Conservation (phyloP, 2,888 invertebrate species). For the Aphidoletes aphidimyza region DNA sequence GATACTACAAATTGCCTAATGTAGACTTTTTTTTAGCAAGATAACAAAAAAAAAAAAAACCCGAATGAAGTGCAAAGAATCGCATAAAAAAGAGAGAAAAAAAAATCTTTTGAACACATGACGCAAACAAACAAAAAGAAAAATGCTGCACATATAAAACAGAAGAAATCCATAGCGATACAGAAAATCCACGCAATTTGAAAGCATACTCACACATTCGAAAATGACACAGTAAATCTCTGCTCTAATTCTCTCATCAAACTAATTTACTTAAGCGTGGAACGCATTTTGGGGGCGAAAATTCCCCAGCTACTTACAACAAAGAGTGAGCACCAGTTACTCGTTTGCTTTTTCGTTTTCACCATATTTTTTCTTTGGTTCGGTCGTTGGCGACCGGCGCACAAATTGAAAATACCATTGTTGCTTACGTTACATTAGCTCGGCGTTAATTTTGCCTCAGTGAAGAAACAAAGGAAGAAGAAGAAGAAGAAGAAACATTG, state of each 20-base stretch:
- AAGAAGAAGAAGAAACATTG: too few species aligned
- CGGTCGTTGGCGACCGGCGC: not conserved
- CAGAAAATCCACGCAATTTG: not conserved
- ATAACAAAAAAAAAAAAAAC: not conserved
- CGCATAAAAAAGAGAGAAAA: not conserved
- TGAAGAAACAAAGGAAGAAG: not conserved
- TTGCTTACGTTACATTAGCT: not conserved
- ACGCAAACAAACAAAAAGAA: not conserved
- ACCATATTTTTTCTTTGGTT: not conserved
- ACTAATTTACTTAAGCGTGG: constrained; percentile 19
- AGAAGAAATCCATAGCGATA: not conserved
- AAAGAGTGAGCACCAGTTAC: not conserved
- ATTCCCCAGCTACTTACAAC: not conserved
- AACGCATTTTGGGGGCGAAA: not conserved
- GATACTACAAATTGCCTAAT: constrained; percentile 44
- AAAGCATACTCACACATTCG: not conserved
- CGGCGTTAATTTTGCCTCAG: not conserved
- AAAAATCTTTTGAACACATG: not conserved
- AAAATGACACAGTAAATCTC: constrained; percentile 49
- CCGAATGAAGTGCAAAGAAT: constrained; percentile 12
- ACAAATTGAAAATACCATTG: constrained; percentile 30
- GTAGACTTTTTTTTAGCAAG: constrained; percentile 1
- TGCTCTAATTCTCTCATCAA: not conserved
- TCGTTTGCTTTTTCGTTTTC: too few species aligned
- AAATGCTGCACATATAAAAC: not conserved